Percentiles rank a stretch among this genome's conserved stretches.
Conservation (phyloP, 2,888 invertebrate genomes). For the Laothoe populi region DNA sequence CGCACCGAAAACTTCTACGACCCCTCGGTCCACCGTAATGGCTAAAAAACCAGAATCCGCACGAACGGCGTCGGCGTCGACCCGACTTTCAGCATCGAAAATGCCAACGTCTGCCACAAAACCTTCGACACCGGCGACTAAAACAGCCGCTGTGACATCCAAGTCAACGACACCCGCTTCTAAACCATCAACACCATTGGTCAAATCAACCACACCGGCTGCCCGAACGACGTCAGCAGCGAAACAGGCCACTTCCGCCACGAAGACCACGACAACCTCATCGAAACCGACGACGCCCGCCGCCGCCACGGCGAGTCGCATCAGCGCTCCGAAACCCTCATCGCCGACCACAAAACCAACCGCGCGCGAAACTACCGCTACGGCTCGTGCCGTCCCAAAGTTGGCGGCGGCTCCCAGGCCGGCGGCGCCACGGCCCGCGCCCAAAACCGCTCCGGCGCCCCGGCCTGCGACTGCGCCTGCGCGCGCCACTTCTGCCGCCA, state of each 20-base stretch:
- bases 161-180: slow-evolving; percentile 44
- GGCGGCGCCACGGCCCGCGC: slow-evolving; percentile 38
- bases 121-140: slow-evolving; percentile 40
- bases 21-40: slow-evolving; percentile 45
- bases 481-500: slow-evolving; percentile 57
- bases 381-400: slow-evolving; percentile 31
- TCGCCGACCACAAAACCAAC: slow-evolving; percentile 25
- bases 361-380: slow-evolving; percentile 25
- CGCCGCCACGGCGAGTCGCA: slow-evolving; percentile 33
- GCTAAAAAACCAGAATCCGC: slow-evolving; percentile 60
- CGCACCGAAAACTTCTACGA: slow-evolving; percentile 50
- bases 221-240: slow-evolving; percentile 40
- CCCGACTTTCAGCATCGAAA: slow-evolving; percentile 45
- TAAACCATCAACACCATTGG: slow-evolving; percentile 40
- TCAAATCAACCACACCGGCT: slow-evolving; percentile 34
- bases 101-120: slow-evolving; percentile 44
- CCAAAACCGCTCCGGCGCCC: slow-evolving; percentile 38
- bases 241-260: slow-evolving; percentile 36
- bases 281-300: slow-evolving; percentile 45
- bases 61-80: slow-evolving; percentile 45
- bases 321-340: slow-evolving; percentile 12
- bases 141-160: slow-evolving; percentile 37
- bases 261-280: slow-evolving; percentile 43
- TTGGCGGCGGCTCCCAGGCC: slow-evolving; percentile 60
- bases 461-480: slow-evolving; percentile 31